phyloP scores from a whole-genome alignment of 1,140 invertebrate genomes.

The Platyscapa corneri region DNA sequence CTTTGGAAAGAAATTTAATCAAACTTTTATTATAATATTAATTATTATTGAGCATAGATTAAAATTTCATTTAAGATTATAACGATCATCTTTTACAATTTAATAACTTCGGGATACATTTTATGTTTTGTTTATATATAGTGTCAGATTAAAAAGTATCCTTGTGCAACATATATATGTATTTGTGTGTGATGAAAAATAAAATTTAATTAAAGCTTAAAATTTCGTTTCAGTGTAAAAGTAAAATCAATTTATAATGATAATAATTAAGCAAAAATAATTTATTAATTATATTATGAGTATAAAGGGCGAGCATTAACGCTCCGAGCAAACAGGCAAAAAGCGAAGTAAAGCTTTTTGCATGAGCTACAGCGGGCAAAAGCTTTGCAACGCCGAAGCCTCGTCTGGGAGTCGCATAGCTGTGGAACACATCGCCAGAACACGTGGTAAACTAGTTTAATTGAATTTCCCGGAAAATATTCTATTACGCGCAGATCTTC shows the following conservation, averaged over 20 bases:
- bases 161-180: not conserved
- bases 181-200: not conserved
- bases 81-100: not conserved
- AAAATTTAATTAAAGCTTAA: not conserved
- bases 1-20: too few species aligned
- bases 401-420: not conserved
- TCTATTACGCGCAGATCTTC: not conserved
- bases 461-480: not conserved
- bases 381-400: not conserved
- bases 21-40: too few species aligned
- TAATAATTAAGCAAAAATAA: not conserved
- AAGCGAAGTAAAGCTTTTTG: not conserved
- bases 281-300: not conserved
- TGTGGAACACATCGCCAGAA: not conserved
- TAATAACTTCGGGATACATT: not conserved
- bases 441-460: not conserved
- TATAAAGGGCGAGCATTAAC: not conserved
- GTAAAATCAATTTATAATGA: too few species aligned
- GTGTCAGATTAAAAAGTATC: not conserved
- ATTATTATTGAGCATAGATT: too few species aligned
- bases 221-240: too few species aligned
- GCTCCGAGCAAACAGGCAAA: not conserved
- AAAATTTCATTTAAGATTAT: not conserved
- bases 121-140: not conserved
- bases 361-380: too few species aligned